Conservation (phyloP, 2,888 invertebrate species). For the Hirtodrosophila confusa region DNA sequence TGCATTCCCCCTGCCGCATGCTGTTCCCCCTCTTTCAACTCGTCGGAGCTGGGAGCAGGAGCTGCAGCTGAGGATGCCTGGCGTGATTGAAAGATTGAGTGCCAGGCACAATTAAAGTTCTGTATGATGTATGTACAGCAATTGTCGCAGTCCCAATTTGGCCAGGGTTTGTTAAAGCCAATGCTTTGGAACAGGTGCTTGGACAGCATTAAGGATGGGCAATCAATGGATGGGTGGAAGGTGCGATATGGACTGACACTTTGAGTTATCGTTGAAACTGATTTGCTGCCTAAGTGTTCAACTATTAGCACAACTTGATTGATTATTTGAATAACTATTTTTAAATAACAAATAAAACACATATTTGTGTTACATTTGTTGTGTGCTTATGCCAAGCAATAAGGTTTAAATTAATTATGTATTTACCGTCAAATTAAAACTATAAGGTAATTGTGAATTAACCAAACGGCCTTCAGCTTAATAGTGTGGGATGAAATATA, state of each 20-base stretch:
- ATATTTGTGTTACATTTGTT: too few species aligned
- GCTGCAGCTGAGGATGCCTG: conserved; percentile 25
- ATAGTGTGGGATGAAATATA: too few species aligned
- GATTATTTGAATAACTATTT: neutral
- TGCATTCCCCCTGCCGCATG: conserved; percentile 11
- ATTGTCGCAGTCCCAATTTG: conserved; percentile 76
- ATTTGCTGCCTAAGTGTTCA: conserved; percentile 30
- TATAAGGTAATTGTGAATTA: too few species aligned
- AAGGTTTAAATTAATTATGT: too few species aligned
- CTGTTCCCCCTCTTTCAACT: neutral
- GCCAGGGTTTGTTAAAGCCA: conserved; percentile 47
- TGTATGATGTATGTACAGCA: conserved; percentile 70
- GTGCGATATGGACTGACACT: conserved; percentile 57
- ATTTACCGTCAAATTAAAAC: too few species aligned
- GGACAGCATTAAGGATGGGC: conserved; percentile 31
- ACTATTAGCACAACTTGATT: conserved; percentile 15
- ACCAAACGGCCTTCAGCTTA: too few species aligned
- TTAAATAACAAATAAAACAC: neutral
- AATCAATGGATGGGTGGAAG: conserved; percentile 16
- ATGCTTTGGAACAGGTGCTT: conserved; percentile 54
- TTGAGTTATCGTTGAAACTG: conserved; percentile 54
- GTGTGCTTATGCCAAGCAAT: too few species aligned
- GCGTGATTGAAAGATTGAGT: conserved; percentile 82
- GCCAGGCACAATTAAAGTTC: conserved; percentile 80
- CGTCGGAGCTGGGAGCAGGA: too few species aligned